phyloP scores from a whole-genome alignment of 2,888 invertebrate genomes.

The Asteroscopus sphinx region DNA sequence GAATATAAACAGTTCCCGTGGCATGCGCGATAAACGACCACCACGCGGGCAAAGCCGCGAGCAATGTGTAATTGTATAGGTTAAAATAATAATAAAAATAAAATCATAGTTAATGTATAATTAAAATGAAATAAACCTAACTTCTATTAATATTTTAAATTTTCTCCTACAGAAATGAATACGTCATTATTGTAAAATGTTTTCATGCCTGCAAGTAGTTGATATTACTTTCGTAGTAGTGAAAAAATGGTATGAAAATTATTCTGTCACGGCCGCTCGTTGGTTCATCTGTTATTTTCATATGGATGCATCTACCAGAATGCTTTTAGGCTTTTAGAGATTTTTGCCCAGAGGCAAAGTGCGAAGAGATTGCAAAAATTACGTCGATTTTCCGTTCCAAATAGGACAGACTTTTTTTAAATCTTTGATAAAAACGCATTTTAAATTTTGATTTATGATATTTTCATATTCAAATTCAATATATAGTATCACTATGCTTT shows the following conservation, averaged over 20 bases:
- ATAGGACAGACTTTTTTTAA: too few relatives aligned
- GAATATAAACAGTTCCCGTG: too few relatives aligned
- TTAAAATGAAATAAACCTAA: too few relatives aligned
- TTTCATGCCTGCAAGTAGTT: conserved; percentile 11
- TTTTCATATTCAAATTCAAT: too few relatives aligned
- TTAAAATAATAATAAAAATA: too few relatives aligned
- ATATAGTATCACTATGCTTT: too few relatives aligned
- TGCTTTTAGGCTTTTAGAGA: conserved; percentile 44
- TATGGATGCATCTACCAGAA: conserved; percentile 31
- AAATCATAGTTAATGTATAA: too few relatives aligned
- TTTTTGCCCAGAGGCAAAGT: conserved; percentile 26
- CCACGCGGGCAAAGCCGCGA: too few relatives aligned
- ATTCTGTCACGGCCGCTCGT: conserved; percentile 37
- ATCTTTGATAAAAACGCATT: too few relatives aligned
- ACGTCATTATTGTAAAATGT: conserved; percentile 5
- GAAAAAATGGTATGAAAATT: conserved; percentile 20
- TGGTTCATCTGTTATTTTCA: conserved; percentile 42
- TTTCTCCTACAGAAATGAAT: background rate
- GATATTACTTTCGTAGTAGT: conserved; percentile 26
- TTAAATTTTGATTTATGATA: too few relatives aligned
- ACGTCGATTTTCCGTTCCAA: background rate
- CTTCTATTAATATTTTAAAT: background rate
- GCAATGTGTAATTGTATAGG: too few relatives aligned
- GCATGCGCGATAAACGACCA: too few relatives aligned
- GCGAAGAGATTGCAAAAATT: conserved; percentile 29